phyloP scores from a whole-genome alignment of 2,113 vertebrate species.

The Mormyrus lacerda region DNA sequence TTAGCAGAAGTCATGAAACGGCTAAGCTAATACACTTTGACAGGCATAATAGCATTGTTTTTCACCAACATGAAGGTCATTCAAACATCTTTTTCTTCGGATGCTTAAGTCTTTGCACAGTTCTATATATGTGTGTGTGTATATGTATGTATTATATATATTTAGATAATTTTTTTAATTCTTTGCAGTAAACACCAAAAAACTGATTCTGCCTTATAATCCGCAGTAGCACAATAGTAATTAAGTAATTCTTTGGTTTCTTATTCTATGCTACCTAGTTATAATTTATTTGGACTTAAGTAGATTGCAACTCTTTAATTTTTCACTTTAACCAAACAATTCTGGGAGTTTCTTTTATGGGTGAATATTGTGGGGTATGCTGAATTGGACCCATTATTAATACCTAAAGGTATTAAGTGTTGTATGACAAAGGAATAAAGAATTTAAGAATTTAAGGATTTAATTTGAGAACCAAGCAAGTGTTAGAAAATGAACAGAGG shows the following conservation, averaged over 20 bases:
- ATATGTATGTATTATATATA: no score
- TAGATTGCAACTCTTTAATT: background rate
- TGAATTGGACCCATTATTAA: background rate
- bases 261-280: background rate
- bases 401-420: background rate
- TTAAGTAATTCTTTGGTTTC: background rate
- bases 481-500: background rate
- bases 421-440: background rate
- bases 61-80: background rate
- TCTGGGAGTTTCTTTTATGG: background rate
- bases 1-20: background rate
- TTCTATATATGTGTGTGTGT: no score
- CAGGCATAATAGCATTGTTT: background rate
- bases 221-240: background rate
- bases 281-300: background rate
- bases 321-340: background rate
- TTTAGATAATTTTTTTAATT: no score
- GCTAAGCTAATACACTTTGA: background rate
- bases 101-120: no score
- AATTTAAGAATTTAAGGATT: background rate
- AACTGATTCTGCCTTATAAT: background rate
- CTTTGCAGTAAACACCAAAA: background rate
- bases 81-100: no score
- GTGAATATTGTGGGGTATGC: background rate
- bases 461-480: background rate